Evolutionary conservation across 2,113 vertebrate genomes (phyloP).

Genomic region (Chiloscyllium plagiosum): DNA sequence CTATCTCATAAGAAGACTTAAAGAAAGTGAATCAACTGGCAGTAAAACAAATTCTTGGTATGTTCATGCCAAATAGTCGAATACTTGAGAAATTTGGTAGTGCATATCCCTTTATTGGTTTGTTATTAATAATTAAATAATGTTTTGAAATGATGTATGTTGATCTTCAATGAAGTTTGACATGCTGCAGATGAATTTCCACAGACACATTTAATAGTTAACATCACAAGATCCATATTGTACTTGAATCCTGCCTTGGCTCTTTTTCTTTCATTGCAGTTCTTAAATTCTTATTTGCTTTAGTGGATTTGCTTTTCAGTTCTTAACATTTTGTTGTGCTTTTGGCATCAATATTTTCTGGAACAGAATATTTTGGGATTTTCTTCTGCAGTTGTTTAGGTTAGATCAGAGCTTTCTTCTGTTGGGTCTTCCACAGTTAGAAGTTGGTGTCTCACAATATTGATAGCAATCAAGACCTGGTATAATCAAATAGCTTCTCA

Average conservation of each 20-base stretch:
- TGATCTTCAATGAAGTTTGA: not conserved
- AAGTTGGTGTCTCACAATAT: too few species aligned
- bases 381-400: not conserved
- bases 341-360: not conserved
- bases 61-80: not conserved
- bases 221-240: not conserved
- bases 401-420: not conserved
- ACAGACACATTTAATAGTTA: not conserved
- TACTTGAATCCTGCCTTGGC: not conserved
- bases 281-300: not conserved
- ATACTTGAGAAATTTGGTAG: not conserved
- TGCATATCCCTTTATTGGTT: not conserved
- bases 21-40: not conserved
- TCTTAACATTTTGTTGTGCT: not conserved
- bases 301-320: not conserved
- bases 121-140: not conserved
- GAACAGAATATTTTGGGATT: not conserved
- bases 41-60: slow-evolving; percentile 18
- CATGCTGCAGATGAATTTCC: not conserved
- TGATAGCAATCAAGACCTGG: not conserved
- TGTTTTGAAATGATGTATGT: not conserved
- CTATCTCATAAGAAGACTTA: not conserved
- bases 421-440: too few species aligned
- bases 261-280: not conserved
- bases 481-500: not conserved